Conservation (phyloP, 1,140 invertebrate genomes). For the Condylostylus longicornis region DNA sequence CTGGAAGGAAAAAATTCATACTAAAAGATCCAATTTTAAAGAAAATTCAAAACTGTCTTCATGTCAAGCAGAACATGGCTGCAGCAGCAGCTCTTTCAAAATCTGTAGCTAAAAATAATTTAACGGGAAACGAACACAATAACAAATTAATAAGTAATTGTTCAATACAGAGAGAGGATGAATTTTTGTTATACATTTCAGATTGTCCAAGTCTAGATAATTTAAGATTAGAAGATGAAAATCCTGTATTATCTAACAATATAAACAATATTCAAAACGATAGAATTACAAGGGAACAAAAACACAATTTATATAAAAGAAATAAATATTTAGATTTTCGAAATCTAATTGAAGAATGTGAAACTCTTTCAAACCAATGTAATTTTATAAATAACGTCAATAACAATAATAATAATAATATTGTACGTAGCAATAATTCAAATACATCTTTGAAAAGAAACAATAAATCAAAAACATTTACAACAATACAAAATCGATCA, state of each 20-base stretch:
- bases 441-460: constrained; percentile 7
- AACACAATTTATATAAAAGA: constrained; percentile 3
- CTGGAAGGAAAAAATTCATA: constrained; percentile 9
- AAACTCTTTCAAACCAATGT: constrained; percentile 14
- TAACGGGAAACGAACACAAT: neutral
- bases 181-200: neutral
- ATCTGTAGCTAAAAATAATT: constrained; percentile 5
- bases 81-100: constrained; percentile 5
- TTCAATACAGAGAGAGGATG: neutral
- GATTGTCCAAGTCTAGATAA: neutral
- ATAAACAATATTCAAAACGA: no score
- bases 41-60: constrained; percentile 12
- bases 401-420: no score
- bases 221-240: no score
- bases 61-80: constrained; percentile 9
- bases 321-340: constrained; percentile 13
- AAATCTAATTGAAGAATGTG: constrained; percentile 20
- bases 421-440: constrained; percentile 2
- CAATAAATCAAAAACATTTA: constrained; percentile 15
- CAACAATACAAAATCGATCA: neutral
- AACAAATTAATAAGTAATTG: neutral
- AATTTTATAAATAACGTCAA: constrained; percentile 9
- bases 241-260: neutral
- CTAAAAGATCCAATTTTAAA: constrained; percentile 17
- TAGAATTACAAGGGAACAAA: no score